Base-by-base conservation (phyloP, 30 jellyfish, hydroid and myxozoan genomes). In the Cassiopea xamachana region DNA sequence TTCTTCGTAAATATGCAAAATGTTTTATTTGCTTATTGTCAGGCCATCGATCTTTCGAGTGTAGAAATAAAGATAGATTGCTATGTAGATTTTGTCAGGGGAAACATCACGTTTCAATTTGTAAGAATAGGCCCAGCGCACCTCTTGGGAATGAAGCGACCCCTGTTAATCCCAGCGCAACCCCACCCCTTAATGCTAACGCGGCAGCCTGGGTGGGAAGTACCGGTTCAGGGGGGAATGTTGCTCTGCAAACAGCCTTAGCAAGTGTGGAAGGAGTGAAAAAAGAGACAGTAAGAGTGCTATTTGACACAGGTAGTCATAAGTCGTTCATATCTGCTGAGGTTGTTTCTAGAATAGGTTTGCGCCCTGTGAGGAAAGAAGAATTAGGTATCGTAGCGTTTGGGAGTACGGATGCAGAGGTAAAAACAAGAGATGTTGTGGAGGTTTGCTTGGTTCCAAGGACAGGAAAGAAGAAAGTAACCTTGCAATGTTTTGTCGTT, bases 251-350 rank as follows among this genome's bases (percentile, higher is more conserved):
- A 27, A 27, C 39, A 27, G 39, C 39, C 39, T 27, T 27, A 27
- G 39, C 39, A 27, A 27, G 39, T 27, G 39, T 27, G 59, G 62
- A 17, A 39, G 82, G 8, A 80, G 49, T 12, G 74, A 15, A 12
- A 13, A 48, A 59, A 47, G 16, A 64, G 18, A 73, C 19, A 77
- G 77, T 79, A 19, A 50, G 90, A 27, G 90, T 62, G 82, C 48
- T 82, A 47, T 83, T 83, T 71, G 92, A 83, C 85, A 46, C 47
- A 46, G 92, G 92, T 14, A 83, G 92, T 27, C 39, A 27, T 27
- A 27, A 27, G 39, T 27, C 39, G 39, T 27, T 27, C 39, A 27
- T 27, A 27, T 69, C 92, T 47, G 61, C 84, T 4, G 61, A 72
- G 85, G 92, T 73, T 47, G 79, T 62, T n/a, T 50, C 78, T 18